Evolutionary conservation across 2,113 vertebrate genomes (phyloP).

Genomic region (Urocolius indicus): DNA sequence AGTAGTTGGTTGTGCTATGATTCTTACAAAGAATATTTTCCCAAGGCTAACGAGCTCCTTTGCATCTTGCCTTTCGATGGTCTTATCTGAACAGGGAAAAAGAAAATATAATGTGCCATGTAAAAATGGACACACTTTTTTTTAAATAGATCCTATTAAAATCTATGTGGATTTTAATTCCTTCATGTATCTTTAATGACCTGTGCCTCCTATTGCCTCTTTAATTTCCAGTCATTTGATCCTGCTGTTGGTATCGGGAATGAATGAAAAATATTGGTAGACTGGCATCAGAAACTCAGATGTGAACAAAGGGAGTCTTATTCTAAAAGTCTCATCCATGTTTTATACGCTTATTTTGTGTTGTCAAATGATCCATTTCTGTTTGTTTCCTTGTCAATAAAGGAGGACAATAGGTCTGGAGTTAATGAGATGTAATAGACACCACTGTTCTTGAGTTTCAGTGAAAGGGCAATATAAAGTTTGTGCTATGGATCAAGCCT

Average conservation of each 20-base stretch:
- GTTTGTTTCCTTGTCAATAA: constrained; percentile 49
- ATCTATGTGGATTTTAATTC: constrained; percentile 57
- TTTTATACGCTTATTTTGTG: constrained; percentile 54
- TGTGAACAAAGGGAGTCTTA: constrained; percentile 62
- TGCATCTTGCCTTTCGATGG: neutral
- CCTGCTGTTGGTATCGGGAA: constrained; percentile 54
- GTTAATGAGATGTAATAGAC: constrained; percentile 74
- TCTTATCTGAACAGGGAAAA: neutral
- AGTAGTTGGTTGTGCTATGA: neutral
- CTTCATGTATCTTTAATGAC: constrained; percentile 79
- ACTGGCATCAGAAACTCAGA: constrained; percentile 55
- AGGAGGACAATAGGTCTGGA: constrained; percentile 56
- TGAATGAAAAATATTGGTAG: constrained; percentile 62
- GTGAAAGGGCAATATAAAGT: constrained; percentile 8
- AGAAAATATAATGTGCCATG: neutral
- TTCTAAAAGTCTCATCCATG: constrained; percentile 47
- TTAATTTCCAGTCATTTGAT: constrained; percentile 78
- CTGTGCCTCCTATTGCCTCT: constrained; percentile 67
- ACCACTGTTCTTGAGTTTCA: constrained; percentile 71
- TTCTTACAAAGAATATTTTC: neutral
- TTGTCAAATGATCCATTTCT: constrained; percentile 59
- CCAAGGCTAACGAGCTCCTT: neutral
- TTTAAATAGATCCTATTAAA: constrained; percentile 37
- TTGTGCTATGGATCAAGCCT: constrained; percentile 1
- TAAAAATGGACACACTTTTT: neutral